Percentiles rank a stretch among this genome's conserved stretches.
Evolutionary conservation across 2,797 vertebrate genomes (phyloP).

Genomic region (Molossus alvarezi): DNA sequence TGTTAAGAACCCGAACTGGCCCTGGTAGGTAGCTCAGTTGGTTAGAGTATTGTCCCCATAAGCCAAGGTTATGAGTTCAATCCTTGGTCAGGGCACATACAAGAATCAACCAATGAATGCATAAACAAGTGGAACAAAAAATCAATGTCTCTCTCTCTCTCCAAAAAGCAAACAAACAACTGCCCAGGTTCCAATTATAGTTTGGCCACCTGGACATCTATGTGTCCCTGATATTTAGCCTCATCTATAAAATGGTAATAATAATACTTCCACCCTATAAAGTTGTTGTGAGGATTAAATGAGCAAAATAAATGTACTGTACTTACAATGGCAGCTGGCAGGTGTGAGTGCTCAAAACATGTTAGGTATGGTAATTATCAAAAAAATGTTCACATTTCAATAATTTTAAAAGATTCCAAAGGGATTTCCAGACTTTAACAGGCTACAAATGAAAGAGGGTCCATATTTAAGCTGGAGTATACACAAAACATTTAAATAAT

Average conservation of each 20-base stretch:
- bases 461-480: slow-evolving; percentile 54
- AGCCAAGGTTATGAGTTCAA: background rate
- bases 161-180: background rate
- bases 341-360: slow-evolving; percentile 3
- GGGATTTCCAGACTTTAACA: slow-evolving; percentile 62
- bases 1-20: slow-evolving; percentile 26
- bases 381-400: slow-evolving; percentile 53
- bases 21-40: background rate
- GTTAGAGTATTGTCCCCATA: background rate
- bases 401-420: slow-evolving; percentile 67
- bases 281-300: slow-evolving; percentile 23
- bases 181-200: background rate
- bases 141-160: background rate
- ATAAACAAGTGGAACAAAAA: background rate
- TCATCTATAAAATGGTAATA: slow-evolving; percentile 37
- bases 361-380: slow-evolving; percentile 43
- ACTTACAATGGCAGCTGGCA: slow-evolving; percentile 43
- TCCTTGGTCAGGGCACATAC: background rate
- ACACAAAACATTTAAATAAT: slow-evolving; percentile 43
- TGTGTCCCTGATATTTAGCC: slow-evolving; percentile 30
- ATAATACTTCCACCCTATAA: slow-evolving; percentile 8
- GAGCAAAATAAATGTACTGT: slow-evolving; percentile 4
- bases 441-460: slow-evolving; percentile 59
- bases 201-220: background rate
- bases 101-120: background rate